Evolutionary conservation across 2,888 invertebrate genomes (phyloP).

Genomic region (Choristoneura rosaceana): DNA sequence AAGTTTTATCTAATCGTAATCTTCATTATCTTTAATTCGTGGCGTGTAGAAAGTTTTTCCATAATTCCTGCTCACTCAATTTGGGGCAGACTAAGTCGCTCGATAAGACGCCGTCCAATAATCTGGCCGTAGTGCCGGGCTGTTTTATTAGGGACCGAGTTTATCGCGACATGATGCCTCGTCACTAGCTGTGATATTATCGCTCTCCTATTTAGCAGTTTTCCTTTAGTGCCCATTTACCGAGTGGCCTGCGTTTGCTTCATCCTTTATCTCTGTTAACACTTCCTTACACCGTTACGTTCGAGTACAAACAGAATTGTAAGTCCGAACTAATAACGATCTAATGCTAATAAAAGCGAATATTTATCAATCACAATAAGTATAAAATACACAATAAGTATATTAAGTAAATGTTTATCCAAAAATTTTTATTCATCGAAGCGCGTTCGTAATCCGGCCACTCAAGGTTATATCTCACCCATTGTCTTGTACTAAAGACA

Average conservation of each 20-base stretch:
- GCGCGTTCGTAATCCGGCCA: constrained; percentile 32
- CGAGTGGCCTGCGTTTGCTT: constrained; percentile 56
- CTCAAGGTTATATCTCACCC: constrained; percentile 37
- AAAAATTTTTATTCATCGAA: constrained; percentile 26
- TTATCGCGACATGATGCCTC: constrained; percentile 73
- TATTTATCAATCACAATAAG: too few species aligned
- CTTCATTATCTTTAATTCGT: constrained; percentile 80
- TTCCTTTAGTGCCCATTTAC: constrained; percentile 57
- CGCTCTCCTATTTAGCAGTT: constrained; percentile 65
- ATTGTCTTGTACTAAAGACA: constrained; percentile 34
- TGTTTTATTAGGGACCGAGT: constrained; percentile 73
- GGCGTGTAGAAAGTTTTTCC: constrained; percentile 74
- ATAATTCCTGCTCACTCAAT: constrained; percentile 81
- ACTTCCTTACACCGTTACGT: neutral
- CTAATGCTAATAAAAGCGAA: neutral
- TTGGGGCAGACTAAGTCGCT: constrained; percentile 73
- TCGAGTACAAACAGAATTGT: neutral
- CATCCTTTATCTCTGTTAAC: constrained; percentile 34
- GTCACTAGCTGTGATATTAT: constrained; percentile 70
- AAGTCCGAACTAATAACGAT: neutral
- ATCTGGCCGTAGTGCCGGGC: constrained; percentile 69
- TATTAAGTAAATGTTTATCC: neutral
- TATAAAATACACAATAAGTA: too few species aligned
- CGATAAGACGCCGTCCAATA: constrained; percentile 78
- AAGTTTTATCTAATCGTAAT: constrained; percentile 73